These are phyloP conservation scores for Drosophila sturtevanti DNA, from an alignment of 1,140 invertebrate genomes.

Conservation along the genomic window DNA sequence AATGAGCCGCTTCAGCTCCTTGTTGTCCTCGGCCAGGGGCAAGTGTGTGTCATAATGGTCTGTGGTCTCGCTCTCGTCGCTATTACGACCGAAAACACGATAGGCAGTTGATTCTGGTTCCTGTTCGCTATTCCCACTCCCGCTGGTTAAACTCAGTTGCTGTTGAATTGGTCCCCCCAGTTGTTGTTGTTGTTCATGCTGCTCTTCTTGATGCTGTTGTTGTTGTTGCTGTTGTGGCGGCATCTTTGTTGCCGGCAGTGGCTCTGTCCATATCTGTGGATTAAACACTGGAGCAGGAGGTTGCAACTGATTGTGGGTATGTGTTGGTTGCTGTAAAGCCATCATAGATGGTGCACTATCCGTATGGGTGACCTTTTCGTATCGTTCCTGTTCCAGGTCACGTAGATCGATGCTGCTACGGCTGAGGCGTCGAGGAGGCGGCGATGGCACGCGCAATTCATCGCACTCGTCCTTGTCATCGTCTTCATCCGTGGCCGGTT, in stretches of 20 bases:
- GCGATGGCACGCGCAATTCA: constrained; percentile 80
- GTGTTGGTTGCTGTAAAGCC: constrained; percentile 61
- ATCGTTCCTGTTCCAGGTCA: constrained; percentile 81
- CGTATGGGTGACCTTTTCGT: constrained; percentile 81
- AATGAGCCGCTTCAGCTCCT: constrained; percentile 81
- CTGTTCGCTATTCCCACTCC: constrained; percentile 64
- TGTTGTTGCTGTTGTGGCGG: constrained; percentile 12
- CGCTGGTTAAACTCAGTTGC: constrained; percentile 64
- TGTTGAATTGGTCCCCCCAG: constrained; percentile 30
- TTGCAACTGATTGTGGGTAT: constrained; percentile 52
- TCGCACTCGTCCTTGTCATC: constrained; percentile 82
- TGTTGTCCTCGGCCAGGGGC: constrained; percentile 81
- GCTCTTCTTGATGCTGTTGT: not conserved
- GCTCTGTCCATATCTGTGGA: constrained; percentile 66
- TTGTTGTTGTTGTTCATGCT: not conserved
- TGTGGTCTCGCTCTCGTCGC: constrained; percentile 75
- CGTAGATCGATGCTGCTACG: constrained; percentile 82
- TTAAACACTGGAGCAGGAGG: constrained; percentile 63
- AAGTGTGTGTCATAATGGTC: constrained; percentile 72
- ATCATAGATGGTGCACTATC: constrained; percentile 83
- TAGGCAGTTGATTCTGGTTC: constrained; percentile 64
- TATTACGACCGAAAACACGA: constrained; percentile 68
- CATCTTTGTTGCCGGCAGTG: constrained; percentile 24
- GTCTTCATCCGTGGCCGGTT: constrained; percentile 78
- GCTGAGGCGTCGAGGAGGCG: constrained; percentile 78